Evolutionary conservation across 92 coral and sea anemone species (phyloP).

Genomic region (Actinostola sp.): DNA sequence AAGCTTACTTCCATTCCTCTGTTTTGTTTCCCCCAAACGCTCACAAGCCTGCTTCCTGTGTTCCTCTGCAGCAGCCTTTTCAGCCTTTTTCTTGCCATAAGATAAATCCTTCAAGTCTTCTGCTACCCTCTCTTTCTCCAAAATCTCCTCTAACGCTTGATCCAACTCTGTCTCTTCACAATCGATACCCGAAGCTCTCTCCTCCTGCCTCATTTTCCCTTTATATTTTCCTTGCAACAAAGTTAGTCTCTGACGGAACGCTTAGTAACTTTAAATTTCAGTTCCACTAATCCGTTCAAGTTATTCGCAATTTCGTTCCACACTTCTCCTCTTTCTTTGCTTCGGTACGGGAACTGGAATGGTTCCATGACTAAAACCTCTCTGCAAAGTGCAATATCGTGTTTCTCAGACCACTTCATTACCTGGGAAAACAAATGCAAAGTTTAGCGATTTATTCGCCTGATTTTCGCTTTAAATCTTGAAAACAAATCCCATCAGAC

Average conservation of each 20-base stretch:
- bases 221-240: neutral
- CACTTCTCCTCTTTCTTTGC: neutral
- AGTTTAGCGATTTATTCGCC: too few species aligned
- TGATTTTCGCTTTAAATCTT: too few species aligned
- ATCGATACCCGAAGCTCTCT: constrained; percentile 37
- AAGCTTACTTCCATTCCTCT: neutral
- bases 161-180: constrained; percentile 39
- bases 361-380: constrained; percentile 31
- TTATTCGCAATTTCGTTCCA: neutral
- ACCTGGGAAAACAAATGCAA: too few species aligned
- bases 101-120: constrained; percentile 23
- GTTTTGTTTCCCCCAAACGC: neutral
- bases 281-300: neutral
- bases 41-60: neutral
- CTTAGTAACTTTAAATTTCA: neutral
- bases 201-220: constrained; percentile 38
- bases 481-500: too few species aligned
- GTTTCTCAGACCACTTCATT: constrained; percentile 47
- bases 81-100: constrained; percentile 20
- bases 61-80: neutral
- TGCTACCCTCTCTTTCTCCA: constrained; percentile 51
- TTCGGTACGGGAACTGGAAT: neutral
- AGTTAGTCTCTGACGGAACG: neutral
- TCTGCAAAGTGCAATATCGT: constrained; percentile 52
- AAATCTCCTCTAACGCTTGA: constrained; percentile 23